A percentile compares a stretch with the other conserved stretches of the same genome.
phyloP scores from a whole-genome alignment of 2,113 vertebrate genomes.

The Siniperca knerii region DNA sequence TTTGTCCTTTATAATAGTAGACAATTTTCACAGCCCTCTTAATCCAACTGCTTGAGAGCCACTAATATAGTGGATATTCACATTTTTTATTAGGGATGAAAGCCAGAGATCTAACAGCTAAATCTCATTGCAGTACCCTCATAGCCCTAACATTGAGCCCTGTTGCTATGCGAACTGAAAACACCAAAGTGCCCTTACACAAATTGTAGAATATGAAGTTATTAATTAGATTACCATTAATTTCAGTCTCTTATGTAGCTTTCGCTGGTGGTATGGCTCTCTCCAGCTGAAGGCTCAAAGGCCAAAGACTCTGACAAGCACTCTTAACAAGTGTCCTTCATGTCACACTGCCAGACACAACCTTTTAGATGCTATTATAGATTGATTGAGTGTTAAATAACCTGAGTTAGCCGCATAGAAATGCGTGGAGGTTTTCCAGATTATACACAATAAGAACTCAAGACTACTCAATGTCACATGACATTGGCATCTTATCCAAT shows the following conservation, averaged over 20 bases:
- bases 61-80: conserved; percentile 61
- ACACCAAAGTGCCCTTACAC: conserved; percentile 52
- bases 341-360: conserved; percentile 2
- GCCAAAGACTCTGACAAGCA: conserved; percentile 33
- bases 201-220: conserved; percentile 60
- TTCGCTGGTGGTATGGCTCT: conserved; percentile 18
- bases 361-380: neutral
- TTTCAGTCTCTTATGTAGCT: conserved; percentile 35
- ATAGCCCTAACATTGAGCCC: conserved; percentile 16
- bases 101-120: conserved; percentile 46
- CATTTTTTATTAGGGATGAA: conserved; percentile 57
- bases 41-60: conserved; percentile 43
- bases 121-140: conserved; percentile 49
- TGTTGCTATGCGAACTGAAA: conserved; percentile 73
- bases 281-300: conserved; percentile 29
- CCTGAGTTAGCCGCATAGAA: neutral
- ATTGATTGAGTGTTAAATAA: neutral
- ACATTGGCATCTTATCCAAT: neutral
- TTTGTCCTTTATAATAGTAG: conserved; percentile 48
- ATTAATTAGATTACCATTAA: conserved; percentile 62
- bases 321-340: conserved; percentile 36
- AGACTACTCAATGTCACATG: neutral
- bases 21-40: conserved; percentile 53
- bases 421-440: neutral
- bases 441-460: neutral